Evolutionary conservation across 2,888 invertebrate genomes (phyloP).

Genomic region (Nomada ferruginata): DNA sequence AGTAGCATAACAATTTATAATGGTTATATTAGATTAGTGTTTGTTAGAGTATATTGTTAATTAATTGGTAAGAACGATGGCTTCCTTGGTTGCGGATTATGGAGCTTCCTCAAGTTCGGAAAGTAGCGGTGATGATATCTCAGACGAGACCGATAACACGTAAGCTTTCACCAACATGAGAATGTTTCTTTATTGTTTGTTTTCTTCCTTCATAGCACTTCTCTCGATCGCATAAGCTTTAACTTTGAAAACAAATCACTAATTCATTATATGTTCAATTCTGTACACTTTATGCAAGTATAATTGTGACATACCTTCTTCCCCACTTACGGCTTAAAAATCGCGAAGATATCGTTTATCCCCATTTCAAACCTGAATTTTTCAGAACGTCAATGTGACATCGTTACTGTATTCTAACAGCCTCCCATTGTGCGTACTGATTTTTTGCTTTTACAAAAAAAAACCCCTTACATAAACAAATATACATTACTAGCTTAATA

Average conservation of each 20-base stretch:
- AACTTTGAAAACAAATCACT: not conserved
- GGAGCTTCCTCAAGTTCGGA: conserved; percentile 86
- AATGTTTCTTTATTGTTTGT: conserved; percentile 55
- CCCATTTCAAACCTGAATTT: not conserved
- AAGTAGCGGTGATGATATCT: conserved; percentile 82
- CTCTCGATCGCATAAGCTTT: conserved; percentile 22
- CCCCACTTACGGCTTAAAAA: not conserved
- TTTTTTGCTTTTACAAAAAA: not conserved
- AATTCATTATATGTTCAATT: not conserved
- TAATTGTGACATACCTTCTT: not conserved
- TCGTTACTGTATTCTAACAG: not conserved
- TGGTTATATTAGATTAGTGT: conserved; percentile 71
- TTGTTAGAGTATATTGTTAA: conserved; percentile 64
- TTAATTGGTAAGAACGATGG: conserved; percentile 83
- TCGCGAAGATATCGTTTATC: not conserved
- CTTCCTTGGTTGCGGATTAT: conserved; percentile 89
- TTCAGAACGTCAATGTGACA: not conserved
- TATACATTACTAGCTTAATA: too few species aligned
- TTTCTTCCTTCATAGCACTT: conserved; percentile 51
- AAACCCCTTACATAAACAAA: not conserved
- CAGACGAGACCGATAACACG: conserved; percentile 78
- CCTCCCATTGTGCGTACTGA: not conserved
- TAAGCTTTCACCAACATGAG: conserved; percentile 73
- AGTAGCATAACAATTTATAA: conserved; percentile 60
- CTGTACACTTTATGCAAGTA: not conserved